phyloP scores from a whole-genome alignment of 2,113 vertebrate species.

The Phalacrocorax carbo region DNA sequence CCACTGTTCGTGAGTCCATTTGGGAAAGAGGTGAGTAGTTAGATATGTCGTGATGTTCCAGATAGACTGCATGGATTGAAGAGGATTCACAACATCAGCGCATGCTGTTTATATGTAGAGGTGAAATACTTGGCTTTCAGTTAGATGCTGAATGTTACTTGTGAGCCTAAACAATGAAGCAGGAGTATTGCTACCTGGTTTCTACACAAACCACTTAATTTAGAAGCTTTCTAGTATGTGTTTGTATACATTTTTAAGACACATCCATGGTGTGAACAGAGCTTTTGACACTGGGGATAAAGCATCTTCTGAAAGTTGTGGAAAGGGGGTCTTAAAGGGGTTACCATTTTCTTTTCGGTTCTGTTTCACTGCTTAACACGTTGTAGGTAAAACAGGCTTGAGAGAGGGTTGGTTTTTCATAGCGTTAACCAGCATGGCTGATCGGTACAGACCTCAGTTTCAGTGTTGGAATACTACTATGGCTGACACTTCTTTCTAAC shows the following conservation, averaged over 20 bases:
- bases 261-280: background rate
- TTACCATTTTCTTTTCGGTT: background rate
- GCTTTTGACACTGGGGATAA: background rate
- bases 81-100: background rate
- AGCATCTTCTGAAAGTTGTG: background rate
- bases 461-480: background rate
- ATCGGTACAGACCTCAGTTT: background rate
- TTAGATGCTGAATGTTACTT: background rate
- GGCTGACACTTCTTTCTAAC: background rate
- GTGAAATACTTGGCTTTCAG: background rate
- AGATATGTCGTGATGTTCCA: background rate
- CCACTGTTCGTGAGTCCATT: background rate
- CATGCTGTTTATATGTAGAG: background rate
- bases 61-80: background rate
- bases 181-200: background rate
- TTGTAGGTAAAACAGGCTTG: background rate
- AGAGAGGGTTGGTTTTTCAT: background rate
- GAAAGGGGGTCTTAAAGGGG: background rate
- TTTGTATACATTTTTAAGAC: background rate
- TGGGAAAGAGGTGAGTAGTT: background rate
- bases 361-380: background rate
- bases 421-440: background rate
- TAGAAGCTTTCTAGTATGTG: background rate
- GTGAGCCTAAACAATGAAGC: background rate
- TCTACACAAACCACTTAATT: background rate